Conservation (phyloP, 2,797 vertebrate species). For the Melanogrammus aeglefinus region DNA sequence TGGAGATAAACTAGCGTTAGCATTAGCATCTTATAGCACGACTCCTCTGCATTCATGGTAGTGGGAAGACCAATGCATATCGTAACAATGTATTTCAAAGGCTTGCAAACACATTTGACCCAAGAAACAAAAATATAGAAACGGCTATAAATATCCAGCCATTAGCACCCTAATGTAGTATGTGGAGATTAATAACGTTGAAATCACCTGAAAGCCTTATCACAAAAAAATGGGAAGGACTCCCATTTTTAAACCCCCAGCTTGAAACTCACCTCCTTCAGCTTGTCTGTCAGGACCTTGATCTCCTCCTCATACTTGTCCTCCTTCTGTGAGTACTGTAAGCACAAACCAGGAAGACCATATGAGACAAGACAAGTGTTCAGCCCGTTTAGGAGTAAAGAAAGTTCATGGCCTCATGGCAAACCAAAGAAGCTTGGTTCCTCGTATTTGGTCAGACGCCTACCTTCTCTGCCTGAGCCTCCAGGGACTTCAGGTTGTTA, state of each 20-base stretch:
- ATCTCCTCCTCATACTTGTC: constrained; percentile 99
- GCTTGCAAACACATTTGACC: no score
- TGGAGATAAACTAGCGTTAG: constrained; percentile 28
- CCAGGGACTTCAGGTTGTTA: constrained; percentile 99
- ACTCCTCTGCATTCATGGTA: neutral
- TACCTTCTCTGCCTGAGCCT: constrained; percentile 99
- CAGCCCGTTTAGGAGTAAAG: neutral
- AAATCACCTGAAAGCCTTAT: no score
- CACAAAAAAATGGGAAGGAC: neutral
- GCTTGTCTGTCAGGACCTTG: constrained; percentile 97
- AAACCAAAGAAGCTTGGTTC: neutral
- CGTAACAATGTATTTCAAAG: neutral
- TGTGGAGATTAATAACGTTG: neutral
- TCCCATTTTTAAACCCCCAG: neutral
- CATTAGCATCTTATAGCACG: neutral
- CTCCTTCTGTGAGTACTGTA: constrained; percentile 97
- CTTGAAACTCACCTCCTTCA: constrained; percentile 89
- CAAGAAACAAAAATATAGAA: neutral
- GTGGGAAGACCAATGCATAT: neutral
- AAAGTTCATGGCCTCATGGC: no score
- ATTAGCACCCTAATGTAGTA: neutral
- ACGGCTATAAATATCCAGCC: neutral
- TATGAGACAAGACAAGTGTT: constrained; percentile 19
- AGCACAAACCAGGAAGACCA: constrained; percentile 50
- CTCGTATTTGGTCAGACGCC: constrained; percentile 32